Base-by-base conservation (phyloP, 1,140 invertebrate genomes). In the Drosophila pseudoananassae region DNA sequence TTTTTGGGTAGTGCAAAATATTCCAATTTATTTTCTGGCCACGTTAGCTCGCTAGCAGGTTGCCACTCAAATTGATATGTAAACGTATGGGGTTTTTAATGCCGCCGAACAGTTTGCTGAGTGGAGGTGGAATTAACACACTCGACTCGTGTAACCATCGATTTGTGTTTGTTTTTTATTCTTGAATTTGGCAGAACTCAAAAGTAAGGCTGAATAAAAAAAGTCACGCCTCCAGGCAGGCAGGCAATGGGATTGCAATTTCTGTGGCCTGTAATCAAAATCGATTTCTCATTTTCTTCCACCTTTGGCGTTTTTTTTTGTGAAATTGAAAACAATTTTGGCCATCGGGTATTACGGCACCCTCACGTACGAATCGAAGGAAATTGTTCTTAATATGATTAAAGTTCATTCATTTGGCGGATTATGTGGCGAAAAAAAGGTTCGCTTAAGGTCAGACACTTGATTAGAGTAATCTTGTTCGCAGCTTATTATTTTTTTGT, bases 361-460 rank as follows among this genome's bases (percentile, higher is more conserved):
- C 38, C 38, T 40, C 81, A 85, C 81, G 81, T 85, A 71, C 65
- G 8, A 46, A 33, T 46, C 46, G 36, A 43, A 60, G 70, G 54
- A 87, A 87, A 87, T 78, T 80, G 78, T 31, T 54, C 47, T 57
- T 88, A 87, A 87, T 87, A 69, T 87, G 82, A 87, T 87, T 87
- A 82, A 87, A 66, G 66, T 85, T 59, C 83, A 78, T 85, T 85
- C 78, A 85, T 81, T 85, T 85, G 63, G 50, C 64, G 77, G 64
- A 85, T 85, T 78, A 85, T 51, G 45, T 36, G 75, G 76, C 29
- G 52, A 68, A 72, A 36, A 36, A 36, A 72, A 72, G 56, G 72
- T 76, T 76, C 72, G 72, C 55, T 59, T 59, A 76, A 55, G 82
- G 82, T 87, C 82, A 87, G 78, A 87, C 82, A 87, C 63, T 87